Conservation (phyloP, 2,888 invertebrate species). For the Calameuta pallipes region DNA sequence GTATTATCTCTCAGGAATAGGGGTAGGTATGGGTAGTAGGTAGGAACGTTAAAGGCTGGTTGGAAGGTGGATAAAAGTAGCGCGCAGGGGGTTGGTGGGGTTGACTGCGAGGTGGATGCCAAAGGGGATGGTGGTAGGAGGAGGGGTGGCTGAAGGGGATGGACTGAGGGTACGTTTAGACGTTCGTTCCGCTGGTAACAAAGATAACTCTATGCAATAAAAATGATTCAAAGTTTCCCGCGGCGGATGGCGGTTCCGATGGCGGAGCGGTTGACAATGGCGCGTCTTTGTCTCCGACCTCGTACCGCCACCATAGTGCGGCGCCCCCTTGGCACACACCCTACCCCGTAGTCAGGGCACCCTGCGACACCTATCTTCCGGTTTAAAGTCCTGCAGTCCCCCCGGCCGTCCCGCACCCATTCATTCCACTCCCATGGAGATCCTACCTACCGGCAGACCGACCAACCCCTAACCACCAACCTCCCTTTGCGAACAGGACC, state of each 20-base stretch:
- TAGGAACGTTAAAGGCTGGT: conserved; percentile 6
- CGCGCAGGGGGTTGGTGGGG: conserved; percentile 41
- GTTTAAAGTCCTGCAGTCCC: conserved; percentile 61
- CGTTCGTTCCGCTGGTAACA: conserved; percentile 65
- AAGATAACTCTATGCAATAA: conserved; percentile 68
- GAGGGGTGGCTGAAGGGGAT: conserved; percentile 37
- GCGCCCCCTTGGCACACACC: conserved; percentile 29
- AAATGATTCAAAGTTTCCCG: conserved; percentile 68
- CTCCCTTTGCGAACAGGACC: too few species aligned
- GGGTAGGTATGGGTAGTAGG: conserved; percentile 18
- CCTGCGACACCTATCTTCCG: conserved; percentile 67
- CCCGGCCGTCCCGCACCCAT: too few species aligned
- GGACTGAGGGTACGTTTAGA: conserved; percentile 62
- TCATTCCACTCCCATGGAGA: too few species aligned
- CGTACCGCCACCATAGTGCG: conserved; percentile 40
- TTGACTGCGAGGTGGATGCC: conserved; percentile 22
- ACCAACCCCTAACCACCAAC: too few species aligned
- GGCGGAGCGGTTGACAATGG: conserved; percentile 66
- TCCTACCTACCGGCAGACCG: too few species aligned
- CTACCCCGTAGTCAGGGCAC: conserved; percentile 50
- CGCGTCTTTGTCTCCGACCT: conserved; percentile 63
- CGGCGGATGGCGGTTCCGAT: conserved; percentile 66
- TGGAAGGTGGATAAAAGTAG: conserved; percentile 14
- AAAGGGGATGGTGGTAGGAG: conserved; percentile 21
- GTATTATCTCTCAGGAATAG: conserved; percentile 57